Base-by-base conservation (phyloP, 2,113 vertebrate genomes). In the Myrmecophaga tridactyla region DNA sequence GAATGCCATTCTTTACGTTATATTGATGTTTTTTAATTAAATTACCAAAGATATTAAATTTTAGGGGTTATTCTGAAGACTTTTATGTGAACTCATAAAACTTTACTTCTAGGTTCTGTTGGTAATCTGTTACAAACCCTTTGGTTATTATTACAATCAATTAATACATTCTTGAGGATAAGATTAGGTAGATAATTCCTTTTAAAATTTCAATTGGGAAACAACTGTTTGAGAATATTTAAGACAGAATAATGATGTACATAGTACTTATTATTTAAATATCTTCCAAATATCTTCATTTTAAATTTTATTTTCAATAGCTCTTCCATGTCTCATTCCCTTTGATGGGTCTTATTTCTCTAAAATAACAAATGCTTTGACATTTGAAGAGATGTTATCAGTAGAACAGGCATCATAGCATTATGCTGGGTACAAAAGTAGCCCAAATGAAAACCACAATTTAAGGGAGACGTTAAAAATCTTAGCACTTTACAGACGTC, bases 11-110 rank as follows among this genome's bases (percentile, higher is more conserved):
- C n/a, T n/a, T n/a, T n/a, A n/a, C 23, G 81, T 27, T 9, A 3
- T 60, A 51, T 72, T 91, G 23, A 39, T 51, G 81, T n/a, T 89
- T 81, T 94, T 77, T 23, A 34, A 84, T 83, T 87, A 90, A 90
- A 82, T 92, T 76, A 77, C 8, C 78, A 25, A 80, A 73, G 39
- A 7, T 83, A 78, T 90, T 83, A 83, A 53, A 53, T 46, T 51
- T 76, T 51, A 89, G 25, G 4, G 21, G 4, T 82, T 82, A 67
- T 77, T 92, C 60, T 82, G 46, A 82, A 92, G 34, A 86, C 1
- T 81, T 81, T 91, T 63, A 36, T 72, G 4, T 78, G 34, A 85
- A 60, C 1, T 65, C 7, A 80, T 56, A 78, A 83, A 83, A 48
- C 34, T 88, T 21, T 36, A 67, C 17, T 88, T 88, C 39, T 34